Evolutionary conservation across 2,797 vertebrate species (phyloP), one percentile per base, ranked within the genome.

Genomic region (Anas flavirostris): DNA sequence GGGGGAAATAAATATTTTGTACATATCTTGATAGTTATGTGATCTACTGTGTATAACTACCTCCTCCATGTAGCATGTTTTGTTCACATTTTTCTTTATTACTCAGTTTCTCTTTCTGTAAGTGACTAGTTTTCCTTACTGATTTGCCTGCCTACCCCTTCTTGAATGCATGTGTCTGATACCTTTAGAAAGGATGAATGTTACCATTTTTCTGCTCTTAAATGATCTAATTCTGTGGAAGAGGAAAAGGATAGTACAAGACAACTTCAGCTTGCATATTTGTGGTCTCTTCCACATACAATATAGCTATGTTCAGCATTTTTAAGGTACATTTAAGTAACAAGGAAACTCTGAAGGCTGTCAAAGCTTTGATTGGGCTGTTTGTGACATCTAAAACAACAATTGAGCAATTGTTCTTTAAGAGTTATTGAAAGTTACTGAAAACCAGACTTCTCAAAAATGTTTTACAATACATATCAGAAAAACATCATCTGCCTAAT

Each of bases 1-100:
- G 17, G 9, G 5, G 29, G 4, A 50, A 96, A 94, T 91, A 94
- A 94, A 88, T 58, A n/a, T 37, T 92, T 94, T 92, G 48, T 88
- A 14, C 21, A n/a, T 43, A 29, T 69, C 66, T 62, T n/a, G 26
- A 2, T 62, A 50, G 6, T 28, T 70, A 3, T 77, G 23, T 88
- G 2, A 22, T 31, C 41, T 46, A 9, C 29, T 44, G 5, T 39
- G 16, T 68, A 35, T 10, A 35, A 16, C 10, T 18, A 7, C 16
- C 29, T 73, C 12, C 22, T 74, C 37, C 16, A 16, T 3, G 3
- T 31, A 69, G 53, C 12, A 23, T 6, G 4, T 53, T 55, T 70
- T 81, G 35, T 37, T 81, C 18, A 68, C 13, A 7, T 7, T 29
- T 72, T 3, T 53, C 19, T 58, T 83, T 83, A 41, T 18, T 60